phyloP scores from a whole-genome alignment of 2,113 vertebrate genomes.

The Callorhinus ursinus region DNA sequence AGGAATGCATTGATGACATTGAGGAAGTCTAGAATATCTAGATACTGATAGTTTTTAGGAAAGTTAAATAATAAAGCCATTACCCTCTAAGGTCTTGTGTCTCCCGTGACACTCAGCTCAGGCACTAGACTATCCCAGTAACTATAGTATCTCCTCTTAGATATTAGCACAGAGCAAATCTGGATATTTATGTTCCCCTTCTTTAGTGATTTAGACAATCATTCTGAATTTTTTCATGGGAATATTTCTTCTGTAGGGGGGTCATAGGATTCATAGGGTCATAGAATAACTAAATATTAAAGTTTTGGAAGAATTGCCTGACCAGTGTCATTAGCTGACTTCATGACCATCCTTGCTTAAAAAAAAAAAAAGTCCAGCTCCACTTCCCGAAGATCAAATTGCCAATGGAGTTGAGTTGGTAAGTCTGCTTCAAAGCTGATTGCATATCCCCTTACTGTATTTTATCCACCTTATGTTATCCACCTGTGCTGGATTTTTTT shows the following conservation, averaged over 20 bases:
- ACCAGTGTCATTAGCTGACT: conserved; percentile 12
- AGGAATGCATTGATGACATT: conserved; percentile 75
- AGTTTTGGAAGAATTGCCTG: not conserved
- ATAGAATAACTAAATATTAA: conserved; percentile 33
- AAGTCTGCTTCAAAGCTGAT: not conserved
- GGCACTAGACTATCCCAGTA: not conserved
- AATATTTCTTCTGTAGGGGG: not conserved
- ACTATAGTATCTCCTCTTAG: not conserved
- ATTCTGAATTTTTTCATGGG: conserved; percentile 24
- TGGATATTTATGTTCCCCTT: not conserved
- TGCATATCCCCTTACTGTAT: not conserved
- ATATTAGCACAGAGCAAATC: not conserved
- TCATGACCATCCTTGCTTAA: conserved; percentile 15
- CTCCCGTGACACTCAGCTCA: not conserved
- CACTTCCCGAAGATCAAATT: not conserved
- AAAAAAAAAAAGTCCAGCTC: conserved; percentile 8
- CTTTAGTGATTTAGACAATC: not conserved
- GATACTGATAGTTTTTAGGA: conserved; percentile 71
- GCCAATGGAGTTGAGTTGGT: conserved; percentile 1
- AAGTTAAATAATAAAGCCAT: conserved; percentile 8
- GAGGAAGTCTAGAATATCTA: conserved; percentile 72
- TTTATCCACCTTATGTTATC: conserved; percentile 23
- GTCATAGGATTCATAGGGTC: not conserved
- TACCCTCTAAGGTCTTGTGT: not conserved
- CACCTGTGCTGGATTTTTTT: not conserved